Percentiles rank a stretch among this genome's conserved stretches.
Conservation (phyloP, 2,888 invertebrate species). For the Drosophila melanocephala region DNA sequence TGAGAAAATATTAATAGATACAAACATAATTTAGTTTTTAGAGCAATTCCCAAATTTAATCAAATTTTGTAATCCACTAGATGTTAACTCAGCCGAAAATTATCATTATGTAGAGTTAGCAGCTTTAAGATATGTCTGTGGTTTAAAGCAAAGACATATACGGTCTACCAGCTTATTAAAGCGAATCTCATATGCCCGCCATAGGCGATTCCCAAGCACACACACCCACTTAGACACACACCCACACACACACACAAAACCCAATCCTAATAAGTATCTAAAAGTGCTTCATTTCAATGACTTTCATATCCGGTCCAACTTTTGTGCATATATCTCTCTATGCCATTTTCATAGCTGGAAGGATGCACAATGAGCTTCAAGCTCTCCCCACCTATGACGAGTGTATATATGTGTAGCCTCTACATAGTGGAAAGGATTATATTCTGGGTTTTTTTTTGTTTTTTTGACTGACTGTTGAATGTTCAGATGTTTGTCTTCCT, state of each 20-base stretch:
- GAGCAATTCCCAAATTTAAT: background rate
- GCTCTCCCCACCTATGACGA: background rate
- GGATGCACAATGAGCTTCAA: constrained; percentile 27
- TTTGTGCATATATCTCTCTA: constrained; percentile 53
- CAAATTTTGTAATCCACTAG: accelerated
- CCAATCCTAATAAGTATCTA: constrained; percentile 34
- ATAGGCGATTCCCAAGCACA: constrained; percentile 5
- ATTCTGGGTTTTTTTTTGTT: background rate
- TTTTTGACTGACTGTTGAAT: constrained; percentile 44
- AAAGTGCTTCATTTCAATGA: constrained; percentile 49
- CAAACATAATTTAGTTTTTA: background rate
- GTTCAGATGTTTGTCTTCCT: constrained; percentile 32
- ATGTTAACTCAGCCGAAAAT: background rate
- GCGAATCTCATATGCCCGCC: background rate
- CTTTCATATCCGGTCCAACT: constrained; percentile 66
- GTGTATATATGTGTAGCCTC: background rate
- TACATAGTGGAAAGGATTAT: background rate
- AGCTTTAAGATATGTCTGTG: background rate
- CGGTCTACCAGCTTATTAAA: constrained; percentile 5
- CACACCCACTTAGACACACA: background rate
- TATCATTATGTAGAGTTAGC: no score
- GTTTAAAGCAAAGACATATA: background rate
- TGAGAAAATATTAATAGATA: background rate
- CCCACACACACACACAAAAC: constrained; percentile 1
- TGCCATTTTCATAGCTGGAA: constrained; percentile 48